These are phyloP conservation scores for Hippocampus guttulatus DNA, from an alignment of 2,113 vertebrate species.

Conservation along the genomic window DNA sequence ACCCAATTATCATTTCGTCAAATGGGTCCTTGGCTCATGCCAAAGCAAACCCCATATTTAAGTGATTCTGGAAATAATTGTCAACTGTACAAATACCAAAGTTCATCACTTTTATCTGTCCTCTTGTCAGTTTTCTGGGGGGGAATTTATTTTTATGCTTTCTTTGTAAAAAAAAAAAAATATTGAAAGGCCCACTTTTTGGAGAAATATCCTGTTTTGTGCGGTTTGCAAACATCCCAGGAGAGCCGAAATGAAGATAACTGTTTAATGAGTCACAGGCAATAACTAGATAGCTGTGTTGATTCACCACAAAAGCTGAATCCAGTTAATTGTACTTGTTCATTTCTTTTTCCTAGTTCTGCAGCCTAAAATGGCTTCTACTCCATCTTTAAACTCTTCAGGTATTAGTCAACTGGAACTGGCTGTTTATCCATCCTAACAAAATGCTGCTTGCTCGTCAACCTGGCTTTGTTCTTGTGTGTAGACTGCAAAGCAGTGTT, in stretches of 20 bases:
- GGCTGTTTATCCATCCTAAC: slow-evolving; percentile 26
- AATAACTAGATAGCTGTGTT: background rate
- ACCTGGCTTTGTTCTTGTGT: slow-evolving; percentile 20
- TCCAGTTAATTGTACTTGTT: background rate
- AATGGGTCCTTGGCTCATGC: background rate
- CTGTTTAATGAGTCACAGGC: too few relatives aligned
- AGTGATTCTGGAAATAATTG: background rate
- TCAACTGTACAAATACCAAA: background rate
- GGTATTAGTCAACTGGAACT: slow-evolving; percentile 71
- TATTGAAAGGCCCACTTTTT: background rate
- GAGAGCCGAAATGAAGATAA: background rate
- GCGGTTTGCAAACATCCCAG: background rate
- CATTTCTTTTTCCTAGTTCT: slow-evolving; percentile 81
- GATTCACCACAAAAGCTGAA: background rate
- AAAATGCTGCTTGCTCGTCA: slow-evolving; percentile 26
- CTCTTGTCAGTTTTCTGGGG: background rate
- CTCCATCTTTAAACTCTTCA: slow-evolving; percentile 83
- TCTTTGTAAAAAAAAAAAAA: background rate
- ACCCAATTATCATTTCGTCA: background rate
- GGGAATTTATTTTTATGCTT: background rate
- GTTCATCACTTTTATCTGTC: background rate
- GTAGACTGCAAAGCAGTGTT: background rate
- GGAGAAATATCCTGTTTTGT: background rate
- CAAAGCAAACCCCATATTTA: background rate
- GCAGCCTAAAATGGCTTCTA: slow-evolving; percentile 88